A percentile compares a stretch with the other conserved stretches of the same genome.
phyloP scores from a whole-genome alignment of 2,797 vertebrate genomes.

The Acipenser transmontanus region DNA sequence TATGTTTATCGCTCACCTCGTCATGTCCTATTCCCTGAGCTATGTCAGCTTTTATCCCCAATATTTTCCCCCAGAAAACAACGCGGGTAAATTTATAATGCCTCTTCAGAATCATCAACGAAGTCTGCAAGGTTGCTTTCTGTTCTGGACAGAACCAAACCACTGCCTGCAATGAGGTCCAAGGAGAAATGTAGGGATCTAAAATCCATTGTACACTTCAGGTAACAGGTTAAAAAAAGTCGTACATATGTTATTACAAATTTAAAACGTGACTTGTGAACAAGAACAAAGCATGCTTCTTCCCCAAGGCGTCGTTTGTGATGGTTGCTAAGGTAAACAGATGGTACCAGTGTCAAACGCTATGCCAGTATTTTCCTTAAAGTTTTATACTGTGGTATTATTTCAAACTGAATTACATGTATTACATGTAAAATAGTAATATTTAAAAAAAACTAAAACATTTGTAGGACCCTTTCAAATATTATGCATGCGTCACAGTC shows the following conservation, averaged over 20 bases:
- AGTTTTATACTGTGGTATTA: too few relatives aligned
- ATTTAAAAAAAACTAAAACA: too few relatives aligned
- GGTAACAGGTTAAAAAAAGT: not conserved
- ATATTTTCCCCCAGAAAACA: conserved; percentile 83
- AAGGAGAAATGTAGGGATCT: conserved; percentile 54
- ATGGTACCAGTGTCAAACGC: not conserved
- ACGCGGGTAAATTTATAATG: conserved; percentile 75
- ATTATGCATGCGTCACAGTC: too few relatives aligned
- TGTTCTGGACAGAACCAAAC: conserved; percentile 66
- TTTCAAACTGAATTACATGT: too few relatives aligned
- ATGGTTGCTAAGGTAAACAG: conserved; percentile 32
- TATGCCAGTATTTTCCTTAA: too few relatives aligned
- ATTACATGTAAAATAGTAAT: too few relatives aligned
- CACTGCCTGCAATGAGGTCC: conserved; percentile 63
- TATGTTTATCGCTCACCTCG: conserved; percentile 61
- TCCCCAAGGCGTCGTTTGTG: not conserved
- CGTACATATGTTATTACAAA: not conserved
- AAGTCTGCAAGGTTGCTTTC: conserved; percentile 65
- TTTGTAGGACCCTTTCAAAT: too few relatives aligned
- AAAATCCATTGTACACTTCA: conserved; percentile 61
- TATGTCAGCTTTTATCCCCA: conserved; percentile 69
- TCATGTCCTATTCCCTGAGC: conserved; percentile 74
- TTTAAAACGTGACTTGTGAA: not conserved
- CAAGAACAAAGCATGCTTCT: not conserved
- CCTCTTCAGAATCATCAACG: conserved; percentile 65